Evolutionary conservation across 2,113 vertebrate species (phyloP), one percentile per base, ranked within the genome.

Genomic region (Elephantulus edwardii): DNA sequence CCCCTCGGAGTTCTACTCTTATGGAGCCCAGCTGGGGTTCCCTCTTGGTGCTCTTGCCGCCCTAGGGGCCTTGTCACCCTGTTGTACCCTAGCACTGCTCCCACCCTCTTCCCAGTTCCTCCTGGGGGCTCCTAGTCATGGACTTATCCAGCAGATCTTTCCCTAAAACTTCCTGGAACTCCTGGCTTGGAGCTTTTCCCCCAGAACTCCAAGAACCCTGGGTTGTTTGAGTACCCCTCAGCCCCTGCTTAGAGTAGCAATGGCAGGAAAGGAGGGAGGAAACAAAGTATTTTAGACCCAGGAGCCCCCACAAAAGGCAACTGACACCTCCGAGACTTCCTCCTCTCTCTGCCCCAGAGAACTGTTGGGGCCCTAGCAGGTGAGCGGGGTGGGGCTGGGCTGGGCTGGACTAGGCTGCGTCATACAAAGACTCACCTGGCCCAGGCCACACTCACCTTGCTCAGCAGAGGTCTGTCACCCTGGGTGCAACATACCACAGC

Each of bases 401-500:
- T 50, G 48, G 48, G 24, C 28, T 62, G 58, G 80, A 9, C 81
- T 71, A 33, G 35, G 44, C 8, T 58, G 33, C 19, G 77, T 50
- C 42, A 12, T 56, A 24, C 35, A 54, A 44, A 88, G 68, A 78
- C 64, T 30, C 38, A 42, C 71, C 74, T 17, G 42, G 26, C 48
- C 42, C 79, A 26, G 68, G 72, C 35, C 74, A 16, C 24, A 4
- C 89, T 97, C 94, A 98, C 98, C 97, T 97, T 97, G 96, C 97
- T 98, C 81, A 98, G 93, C 64, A 98, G 93, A 58, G 98, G 98
- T 93, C 95, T 96, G 70, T 97, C 96, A 22, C 96, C 96, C 89
- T 97, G 97, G 30, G 96, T 97, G 80, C 98, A 95, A 90, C 97
- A 98, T 74, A 98, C 97, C 68, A 98, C 94, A 17, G 98, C 95